Percentiles rank a stretch among this genome's conserved stretches.
phyloP scores from a whole-genome alignment of 2,797 vertebrate genomes.

The Gymnopithys bicolor region DNA sequence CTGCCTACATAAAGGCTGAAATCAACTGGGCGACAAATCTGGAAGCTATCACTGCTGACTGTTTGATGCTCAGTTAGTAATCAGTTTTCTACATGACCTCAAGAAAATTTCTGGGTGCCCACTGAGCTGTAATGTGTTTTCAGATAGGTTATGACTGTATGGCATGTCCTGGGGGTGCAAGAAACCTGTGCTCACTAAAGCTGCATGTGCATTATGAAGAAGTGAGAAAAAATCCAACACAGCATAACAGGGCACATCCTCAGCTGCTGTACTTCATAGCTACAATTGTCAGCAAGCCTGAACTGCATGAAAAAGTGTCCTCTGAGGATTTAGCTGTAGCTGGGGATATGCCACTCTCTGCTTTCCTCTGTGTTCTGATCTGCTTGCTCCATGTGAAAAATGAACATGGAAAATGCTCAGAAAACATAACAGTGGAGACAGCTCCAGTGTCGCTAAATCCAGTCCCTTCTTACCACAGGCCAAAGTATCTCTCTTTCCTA shows the following conservation, averaged over 20 bases:
- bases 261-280: background rate
- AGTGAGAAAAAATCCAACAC: background rate
- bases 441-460: background rate
- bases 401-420: background rate
- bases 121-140: background rate
- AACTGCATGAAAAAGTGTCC: background rate
- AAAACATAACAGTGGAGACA: background rate
- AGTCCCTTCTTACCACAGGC: background rate
- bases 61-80: background rate
- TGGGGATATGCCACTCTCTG: background rate
- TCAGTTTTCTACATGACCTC: background rate
- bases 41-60: background rate
- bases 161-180: rapidly evolving
- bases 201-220: background rate
- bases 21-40: background rate
- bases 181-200: background rate
- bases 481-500: background rate
- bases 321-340: background rate
- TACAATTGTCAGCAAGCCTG: background rate
- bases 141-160: background rate
- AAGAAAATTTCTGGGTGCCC: background rate
- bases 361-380: background rate
- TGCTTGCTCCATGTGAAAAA: background rate
- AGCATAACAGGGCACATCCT: background rate
- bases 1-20: background rate